These are phyloP conservation scores for Clivina fossor DNA, from an alignment of 2,888 invertebrate genomes.

Conservation along the genomic window DNA sequence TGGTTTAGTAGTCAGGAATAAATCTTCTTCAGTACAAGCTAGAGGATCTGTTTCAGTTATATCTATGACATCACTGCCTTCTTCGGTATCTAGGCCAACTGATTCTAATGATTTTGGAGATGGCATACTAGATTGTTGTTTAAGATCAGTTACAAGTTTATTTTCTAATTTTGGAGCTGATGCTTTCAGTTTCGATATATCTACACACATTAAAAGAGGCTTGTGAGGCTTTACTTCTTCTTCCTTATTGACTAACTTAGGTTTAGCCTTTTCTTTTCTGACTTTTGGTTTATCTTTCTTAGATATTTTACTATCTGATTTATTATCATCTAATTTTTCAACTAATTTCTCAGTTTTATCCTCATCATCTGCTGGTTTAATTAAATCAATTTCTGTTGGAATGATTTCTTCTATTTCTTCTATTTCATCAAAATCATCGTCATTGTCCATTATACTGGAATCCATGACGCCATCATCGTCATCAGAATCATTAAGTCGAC, in stretches of 20 bases:
- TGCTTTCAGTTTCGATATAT: conserved; percentile 40
- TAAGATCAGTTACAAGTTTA: conserved; percentile 35
- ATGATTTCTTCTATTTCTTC: too few species aligned
- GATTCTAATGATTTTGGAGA: conserved; percentile 34
- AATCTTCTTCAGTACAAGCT: conserved; percentile 46
- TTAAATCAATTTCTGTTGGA: too few species aligned
- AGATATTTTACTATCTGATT: not conserved
- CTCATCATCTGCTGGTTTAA: too few species aligned
- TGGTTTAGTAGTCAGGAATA: conserved; percentile 17
- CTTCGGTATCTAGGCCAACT: conserved; percentile 34
- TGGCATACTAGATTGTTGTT: conserved; percentile 3
- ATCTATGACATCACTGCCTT: conserved; percentile 39
- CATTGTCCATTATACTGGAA: too few species aligned
- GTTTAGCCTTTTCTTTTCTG: conserved; percentile 13
- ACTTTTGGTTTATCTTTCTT: conserved; percentile 12
- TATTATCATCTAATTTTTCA: not conserved
- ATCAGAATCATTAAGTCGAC: too few species aligned
- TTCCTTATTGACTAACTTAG: not conserved
- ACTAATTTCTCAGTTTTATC: not conserved
- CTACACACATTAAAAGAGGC: conserved; percentile 40
- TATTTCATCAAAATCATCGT: too few species aligned
- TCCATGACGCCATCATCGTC: too few species aligned
- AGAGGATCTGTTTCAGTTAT: conserved; percentile 50
- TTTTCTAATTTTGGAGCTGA: conserved; percentile 10
- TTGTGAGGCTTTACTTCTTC: too few species aligned